Base-by-base conservation (phyloP, 2,113 vertebrate species). In the Platichthys stellatus region DNA sequence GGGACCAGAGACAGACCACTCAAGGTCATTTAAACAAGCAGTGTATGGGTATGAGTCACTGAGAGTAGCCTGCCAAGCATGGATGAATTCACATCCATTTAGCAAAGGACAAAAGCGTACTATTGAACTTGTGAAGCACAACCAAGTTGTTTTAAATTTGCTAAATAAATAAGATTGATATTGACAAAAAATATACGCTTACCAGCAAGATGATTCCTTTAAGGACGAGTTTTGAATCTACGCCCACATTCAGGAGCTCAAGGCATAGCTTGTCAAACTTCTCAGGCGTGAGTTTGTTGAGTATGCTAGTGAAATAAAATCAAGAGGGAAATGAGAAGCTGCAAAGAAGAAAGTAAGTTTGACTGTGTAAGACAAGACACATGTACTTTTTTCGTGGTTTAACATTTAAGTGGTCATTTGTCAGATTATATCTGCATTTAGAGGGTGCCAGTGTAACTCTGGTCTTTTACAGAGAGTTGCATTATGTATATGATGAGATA, bases 251-350 rank as follows among this genome's bases (percentile, higher is more conserved):
- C 95, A 99, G 98, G 95, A 99, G 98, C 97, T 99, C 98, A 98
- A 99, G 98, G 98, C 98, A 99, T 99, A 99, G 97, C 96, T 99
- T 99, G 97, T 99, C 98, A 95, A 99, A 99, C 97, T 98, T 99
- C 83, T 99, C 98, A 96, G 98, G 98, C 95, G 98, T 98, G 97
- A 99, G 98, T 95, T 99, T 99, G 96, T 99, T 99, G 96, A 99
- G 95, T 97, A 98, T 99, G 96, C 98, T 99, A 10, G 4, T 72
- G 24, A 40, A 69, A 80, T 26, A 24, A 1, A 51, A 45, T 56
- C 6, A 68, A 49, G 3, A 18, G 18, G 14, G 35, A 38, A 10
- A 24, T 47, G 13, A 40, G 23, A 8, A 57, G 61, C 21, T 3
- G 11, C 51, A 20, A 53, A 38, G 35, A 7, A 51, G 51, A 17